phyloP scores from a whole-genome alignment of 2,797 vertebrate genomes.

The Chelmon rostratus region DNA sequence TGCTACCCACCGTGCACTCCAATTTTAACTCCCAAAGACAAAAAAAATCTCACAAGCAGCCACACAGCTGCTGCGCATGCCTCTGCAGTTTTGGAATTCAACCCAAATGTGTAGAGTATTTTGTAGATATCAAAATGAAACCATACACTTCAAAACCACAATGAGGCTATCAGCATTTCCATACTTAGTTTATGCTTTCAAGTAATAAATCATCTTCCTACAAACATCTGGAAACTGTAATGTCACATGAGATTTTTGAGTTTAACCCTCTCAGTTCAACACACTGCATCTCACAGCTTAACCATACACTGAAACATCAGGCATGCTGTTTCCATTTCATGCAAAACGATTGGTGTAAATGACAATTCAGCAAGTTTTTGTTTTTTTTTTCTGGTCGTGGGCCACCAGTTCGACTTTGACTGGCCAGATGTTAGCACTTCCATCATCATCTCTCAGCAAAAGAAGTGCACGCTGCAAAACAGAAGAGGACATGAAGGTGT shows the following conservation, averaged over 20 bases:
- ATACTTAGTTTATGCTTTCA: neutral
- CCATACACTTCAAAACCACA: slow-evolving; percentile 9
- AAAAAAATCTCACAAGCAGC: neutral
- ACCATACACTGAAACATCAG: neutral
- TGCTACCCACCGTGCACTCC: too few relatives aligned
- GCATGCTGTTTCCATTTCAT: neutral
- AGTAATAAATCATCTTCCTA: neutral
- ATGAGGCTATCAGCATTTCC: neutral
- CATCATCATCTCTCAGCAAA: slow-evolving; percentile 18
- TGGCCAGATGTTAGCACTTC: neutral
- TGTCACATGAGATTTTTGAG: neutral
- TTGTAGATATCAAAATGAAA: slow-evolving; percentile 1
- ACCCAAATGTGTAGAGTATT: neutral
- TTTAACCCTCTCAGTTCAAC: neutral
- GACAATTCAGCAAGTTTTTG: neutral
- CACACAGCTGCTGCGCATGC: neutral
- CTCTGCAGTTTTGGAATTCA: neutral
- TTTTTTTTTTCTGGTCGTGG: neutral
- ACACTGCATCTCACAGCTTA: neutral
- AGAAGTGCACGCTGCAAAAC: slow-evolving; percentile 19
- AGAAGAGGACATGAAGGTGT: slow-evolving; percentile 63
- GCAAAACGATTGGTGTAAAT: neutral
- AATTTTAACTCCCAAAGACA: too few relatives aligned
- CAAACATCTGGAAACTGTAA: slow-evolving; percentile 2
- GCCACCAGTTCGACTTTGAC: neutral